These are phyloP conservation scores for Adrianichthys oophorus DNA, from an alignment of 2,797 vertebrate species.

Conservation along the genomic window DNA sequence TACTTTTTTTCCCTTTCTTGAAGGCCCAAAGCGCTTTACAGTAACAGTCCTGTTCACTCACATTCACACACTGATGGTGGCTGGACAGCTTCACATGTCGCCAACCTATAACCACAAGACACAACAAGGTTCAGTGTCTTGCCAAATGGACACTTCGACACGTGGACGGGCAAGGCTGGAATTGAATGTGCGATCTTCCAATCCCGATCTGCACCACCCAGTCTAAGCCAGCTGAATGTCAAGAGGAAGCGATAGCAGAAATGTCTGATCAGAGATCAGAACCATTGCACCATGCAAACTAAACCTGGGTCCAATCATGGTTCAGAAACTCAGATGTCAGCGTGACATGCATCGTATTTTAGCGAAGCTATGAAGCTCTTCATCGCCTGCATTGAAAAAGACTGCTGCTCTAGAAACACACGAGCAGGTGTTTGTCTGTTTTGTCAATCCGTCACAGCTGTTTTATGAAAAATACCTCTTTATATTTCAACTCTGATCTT, in stretches of 20 bases:
- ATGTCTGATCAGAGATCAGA: conserved; percentile 27
- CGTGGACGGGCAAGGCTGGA: no score
- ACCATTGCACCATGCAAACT: conserved; percentile 28
- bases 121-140: no score
- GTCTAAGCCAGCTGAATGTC: conserved; percentile 2
- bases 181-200: no score
- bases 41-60: no score
- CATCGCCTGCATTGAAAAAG: conserved; percentile 61
- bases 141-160: no score
- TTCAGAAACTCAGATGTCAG: conserved; percentile 49
- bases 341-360: conserved; percentile 49
- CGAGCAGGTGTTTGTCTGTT: conserved; percentile 76
- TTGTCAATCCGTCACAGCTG: conserved; percentile 68
- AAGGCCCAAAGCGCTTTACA: no score
- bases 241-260: conserved; percentile 18
- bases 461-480: conserved; percentile 39
- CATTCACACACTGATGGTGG: no score
- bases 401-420: conserved; percentile 46
- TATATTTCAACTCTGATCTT: conserved; percentile 43
- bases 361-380: conserved; percentile 55
- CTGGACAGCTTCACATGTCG: no score
- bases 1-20: no score
- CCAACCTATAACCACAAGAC: no score
- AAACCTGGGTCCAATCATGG: conserved; percentile 36
- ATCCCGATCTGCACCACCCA: no score